A percentile compares a stretch with the other conserved stretches of the same genome.
phyloP scores from a whole-genome alignment of 2,888 invertebrate species.

The Clanis bilineata region DNA sequence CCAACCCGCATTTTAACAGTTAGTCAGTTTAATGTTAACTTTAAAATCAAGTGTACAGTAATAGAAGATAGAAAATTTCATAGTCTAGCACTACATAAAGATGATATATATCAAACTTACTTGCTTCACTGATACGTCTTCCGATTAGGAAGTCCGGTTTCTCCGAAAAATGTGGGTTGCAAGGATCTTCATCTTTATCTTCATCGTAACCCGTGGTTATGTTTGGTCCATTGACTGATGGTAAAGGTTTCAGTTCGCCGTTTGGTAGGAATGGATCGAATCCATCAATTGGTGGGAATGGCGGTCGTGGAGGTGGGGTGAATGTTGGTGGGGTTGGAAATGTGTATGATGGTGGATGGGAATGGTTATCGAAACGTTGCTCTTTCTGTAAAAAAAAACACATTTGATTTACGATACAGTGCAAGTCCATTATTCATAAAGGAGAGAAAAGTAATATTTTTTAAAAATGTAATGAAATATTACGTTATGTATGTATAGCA shows the following conservation, averaged over 20 bases:
- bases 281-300: no score
- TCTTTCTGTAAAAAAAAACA: not conserved
- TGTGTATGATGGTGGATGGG: not conserved
- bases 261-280: no score
- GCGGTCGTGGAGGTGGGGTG: not conserved
- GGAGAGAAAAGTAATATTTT: no score
- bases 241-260: not conserved
- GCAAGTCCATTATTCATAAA: no score
- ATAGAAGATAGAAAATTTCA: not conserved
- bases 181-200: not conserved
- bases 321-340: not conserved
- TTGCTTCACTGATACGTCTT: slow-evolving; percentile 13
- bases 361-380: not conserved
- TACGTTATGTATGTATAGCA: no score
- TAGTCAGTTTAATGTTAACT: no score
- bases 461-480: no score
- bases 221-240: not conserved
- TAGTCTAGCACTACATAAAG: not conserved
- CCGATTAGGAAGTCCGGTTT: slow-evolving; percentile 11
- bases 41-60: no score
- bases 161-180: not conserved
- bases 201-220: no score
- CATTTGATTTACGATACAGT: not conserved
- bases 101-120: not conserved
- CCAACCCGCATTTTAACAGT: no score